phyloP scores from a whole-genome alignment of 2,113 vertebrate genomes.

The Furnarius figulus region DNA sequence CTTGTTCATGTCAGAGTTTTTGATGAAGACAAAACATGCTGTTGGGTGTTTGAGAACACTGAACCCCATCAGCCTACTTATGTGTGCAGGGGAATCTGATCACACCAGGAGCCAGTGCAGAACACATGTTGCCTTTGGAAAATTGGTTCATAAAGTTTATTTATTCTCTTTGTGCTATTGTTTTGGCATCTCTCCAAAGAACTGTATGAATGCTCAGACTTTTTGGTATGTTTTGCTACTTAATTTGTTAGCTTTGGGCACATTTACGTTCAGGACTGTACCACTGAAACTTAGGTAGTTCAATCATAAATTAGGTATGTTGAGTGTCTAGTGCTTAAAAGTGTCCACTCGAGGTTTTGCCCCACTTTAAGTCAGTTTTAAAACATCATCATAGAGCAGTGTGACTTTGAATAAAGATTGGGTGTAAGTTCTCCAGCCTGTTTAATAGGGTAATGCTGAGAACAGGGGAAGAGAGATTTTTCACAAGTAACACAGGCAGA shows the following conservation, averaged over 20 bases:
- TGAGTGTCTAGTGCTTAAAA: not conserved
- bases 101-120: not conserved
- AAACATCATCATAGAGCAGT: not conserved
- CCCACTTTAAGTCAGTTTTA: not conserved
- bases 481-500: not conserved
- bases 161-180: not conserved
- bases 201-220: not conserved
- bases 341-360: not conserved
- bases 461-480: not conserved
- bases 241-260: not conserved
- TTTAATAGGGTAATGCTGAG: not conserved
- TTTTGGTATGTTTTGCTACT: not conserved
- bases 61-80: not conserved
- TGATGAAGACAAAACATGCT: not conserved
- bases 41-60: not conserved
- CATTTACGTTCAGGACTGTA: not conserved
- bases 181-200: not conserved
- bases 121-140: slow-evolving; percentile 14
- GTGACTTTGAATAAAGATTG: not conserved
- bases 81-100: not conserved
- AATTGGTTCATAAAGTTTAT: not conserved
- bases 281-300: not conserved
- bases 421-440: not conserved
- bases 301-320: not conserved
- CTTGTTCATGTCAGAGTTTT: not conserved